Conservation (phyloP, 2,797 vertebrate species). For the Anableps anableps region DNA sequence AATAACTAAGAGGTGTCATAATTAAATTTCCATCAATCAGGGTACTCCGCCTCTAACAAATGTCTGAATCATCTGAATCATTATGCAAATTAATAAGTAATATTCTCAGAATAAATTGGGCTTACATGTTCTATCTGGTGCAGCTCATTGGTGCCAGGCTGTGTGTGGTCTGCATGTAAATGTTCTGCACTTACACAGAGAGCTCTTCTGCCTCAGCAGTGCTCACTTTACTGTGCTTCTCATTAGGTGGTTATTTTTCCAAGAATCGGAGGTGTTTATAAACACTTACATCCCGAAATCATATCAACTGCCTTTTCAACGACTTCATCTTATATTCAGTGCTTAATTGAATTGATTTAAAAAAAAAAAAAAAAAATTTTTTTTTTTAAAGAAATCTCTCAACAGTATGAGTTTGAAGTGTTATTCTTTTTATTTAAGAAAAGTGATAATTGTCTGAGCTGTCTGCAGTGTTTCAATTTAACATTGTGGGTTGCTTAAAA, state of each 20-base stretch:
- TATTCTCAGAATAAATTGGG: constrained; percentile 79
- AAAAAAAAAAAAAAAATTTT: background rate
- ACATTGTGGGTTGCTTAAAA: background rate
- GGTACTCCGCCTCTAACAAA: constrained; percentile 72
- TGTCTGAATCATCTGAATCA: constrained; percentile 77
- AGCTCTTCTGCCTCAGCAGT: background rate
- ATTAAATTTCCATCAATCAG: constrained; percentile 84
- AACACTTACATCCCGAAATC: background rate
- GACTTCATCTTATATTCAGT: background rate
- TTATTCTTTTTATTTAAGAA: background rate
- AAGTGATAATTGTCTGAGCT: background rate
- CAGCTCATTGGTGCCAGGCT: constrained; percentile 34
- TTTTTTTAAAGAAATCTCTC: background rate
- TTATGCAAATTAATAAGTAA: constrained; percentile 85
- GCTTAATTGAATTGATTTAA: background rate
- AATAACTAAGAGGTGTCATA: constrained; percentile 82
- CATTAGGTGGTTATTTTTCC: background rate
- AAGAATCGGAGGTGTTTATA: background rate
- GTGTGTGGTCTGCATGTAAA: constrained; percentile 24
- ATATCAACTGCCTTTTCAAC: background rate
- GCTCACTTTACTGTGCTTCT: background rate
- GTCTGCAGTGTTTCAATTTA: background rate
- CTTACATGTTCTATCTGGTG: constrained; percentile 65
- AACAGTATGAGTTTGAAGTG: background rate
- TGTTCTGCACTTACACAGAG: background rate